Evolutionary conservation across 2,888 invertebrate genomes (phyloP).

Genomic region (Polyommatus icarus): DNA sequence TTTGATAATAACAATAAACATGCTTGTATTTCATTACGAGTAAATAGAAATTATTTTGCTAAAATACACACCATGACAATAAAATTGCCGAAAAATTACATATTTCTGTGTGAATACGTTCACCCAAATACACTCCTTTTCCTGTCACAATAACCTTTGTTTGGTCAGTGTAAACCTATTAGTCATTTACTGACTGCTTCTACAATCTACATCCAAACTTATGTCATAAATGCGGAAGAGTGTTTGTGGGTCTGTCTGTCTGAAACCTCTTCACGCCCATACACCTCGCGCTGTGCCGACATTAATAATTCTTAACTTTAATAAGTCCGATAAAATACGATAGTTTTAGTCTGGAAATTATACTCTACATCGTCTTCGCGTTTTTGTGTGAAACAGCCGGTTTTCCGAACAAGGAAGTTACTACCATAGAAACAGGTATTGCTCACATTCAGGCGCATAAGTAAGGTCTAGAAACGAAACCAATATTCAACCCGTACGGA

Average conservation of each 20-base stretch:
- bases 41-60: neutral
- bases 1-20: neutral
- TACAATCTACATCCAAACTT: too few species aligned
- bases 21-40: neutral
- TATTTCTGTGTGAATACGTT: neutral
- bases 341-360: too few species aligned
- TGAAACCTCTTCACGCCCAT: neutral
- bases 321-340: too few species aligned
- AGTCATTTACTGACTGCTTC: conserved; percentile 3
- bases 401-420: too few species aligned
- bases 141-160: neutral
- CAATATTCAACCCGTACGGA: neutral
- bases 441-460: too few species aligned
- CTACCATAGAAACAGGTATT: too few species aligned
- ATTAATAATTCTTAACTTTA: too few species aligned
- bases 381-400: too few species aligned
- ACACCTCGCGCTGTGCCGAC: neutral
- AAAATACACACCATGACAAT: neutral
- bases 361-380: too few species aligned
- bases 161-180: neutral
- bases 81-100: neutral
- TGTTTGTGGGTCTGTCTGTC: too few species aligned
- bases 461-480: neutral
- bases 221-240: neutral
- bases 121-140: conserved; percentile 6